Evolutionary conservation across 2,113 vertebrate species (phyloP), one percentile per base, ranked within the genome.

Genomic region (Cyanocitta stelleri): DNA sequence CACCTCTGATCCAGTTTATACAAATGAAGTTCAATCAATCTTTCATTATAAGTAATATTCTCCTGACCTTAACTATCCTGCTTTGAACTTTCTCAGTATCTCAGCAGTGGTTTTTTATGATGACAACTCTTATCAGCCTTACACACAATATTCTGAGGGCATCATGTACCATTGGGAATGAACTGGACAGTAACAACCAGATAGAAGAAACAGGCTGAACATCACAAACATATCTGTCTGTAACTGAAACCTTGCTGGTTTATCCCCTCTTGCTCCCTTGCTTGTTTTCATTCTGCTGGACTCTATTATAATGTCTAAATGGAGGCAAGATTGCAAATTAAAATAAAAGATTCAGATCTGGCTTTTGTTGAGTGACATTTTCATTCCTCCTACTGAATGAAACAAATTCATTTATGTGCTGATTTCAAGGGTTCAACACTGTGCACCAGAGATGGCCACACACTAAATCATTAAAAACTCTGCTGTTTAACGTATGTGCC

Each of bases 1-100:
- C 93, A 96, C 73, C 76, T 95, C 69, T 97, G 85, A 90, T 27
- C 62, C 68, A 94, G 75, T 93, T 93, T 80, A 94, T 58, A 95
- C 84, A 96, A 96, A 96, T 95, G 90, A 95, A 87, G 59, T 85
- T 78, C 48, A 77, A 90, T 87, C 75, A 85, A 11, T 75, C 66
- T 88, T 95, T 79, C 58, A 77, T 82, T 87, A 46, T 37, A 73
- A 90, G 64, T 72, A 89, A 94, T 73, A 82, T 79, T 91, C 54
- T 58, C 77, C 85, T 94, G 66, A 82, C 91, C 79, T 93, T 33
- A 63, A 44, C 56, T 43, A 44, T 32, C 23, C 49, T 72, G 56
- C 69, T 87, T 66, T 85, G 85, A 95, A 92, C 82, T 18, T 91
- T 67, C 66, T 71, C 30, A 24, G 48, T 16, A 56, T 67, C 59